Percentiles rank a stretch among this genome's conserved stretches.
Conservation (phyloP, 2,113 vertebrate species). For the Psephotus haematonotus region DNA sequence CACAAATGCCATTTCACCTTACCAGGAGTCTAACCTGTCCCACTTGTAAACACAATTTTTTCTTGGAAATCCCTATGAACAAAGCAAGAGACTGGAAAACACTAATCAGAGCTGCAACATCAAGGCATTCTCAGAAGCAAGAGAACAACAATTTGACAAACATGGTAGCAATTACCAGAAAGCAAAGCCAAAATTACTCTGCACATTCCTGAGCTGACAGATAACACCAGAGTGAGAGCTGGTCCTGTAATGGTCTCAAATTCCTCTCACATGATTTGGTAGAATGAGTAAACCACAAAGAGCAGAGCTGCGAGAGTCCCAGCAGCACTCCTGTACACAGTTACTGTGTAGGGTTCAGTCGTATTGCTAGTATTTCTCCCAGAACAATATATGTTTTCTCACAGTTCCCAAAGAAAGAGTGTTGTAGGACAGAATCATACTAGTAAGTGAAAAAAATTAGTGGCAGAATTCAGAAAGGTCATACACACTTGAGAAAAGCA, state of each 20-base stretch:
- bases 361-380: neutral
- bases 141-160: neutral
- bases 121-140: neutral
- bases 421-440: rapidly evolving
- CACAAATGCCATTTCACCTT: neutral
- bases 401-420: neutral
- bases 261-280: neutral
- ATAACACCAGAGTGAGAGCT: neutral
- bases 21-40: neutral
- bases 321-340: neutral
- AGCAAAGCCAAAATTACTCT: neutral
- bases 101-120: neutral
- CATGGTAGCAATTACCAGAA: neutral
- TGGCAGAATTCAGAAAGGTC: neutral
- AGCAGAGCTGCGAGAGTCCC: neutral
- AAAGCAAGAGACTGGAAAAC: neutral
- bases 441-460: neutral
- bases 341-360: neutral
- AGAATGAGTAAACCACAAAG: neutral
- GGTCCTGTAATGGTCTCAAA: neutral
- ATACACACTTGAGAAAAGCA: neutral
- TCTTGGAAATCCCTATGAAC: neutral
- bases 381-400: neutral
- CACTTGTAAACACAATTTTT: neutral
- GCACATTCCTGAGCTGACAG: neutral